Evolutionary conservation across 2,797 vertebrate species (phyloP).

Genomic region (Typhlichthys subterraneus): DNA sequence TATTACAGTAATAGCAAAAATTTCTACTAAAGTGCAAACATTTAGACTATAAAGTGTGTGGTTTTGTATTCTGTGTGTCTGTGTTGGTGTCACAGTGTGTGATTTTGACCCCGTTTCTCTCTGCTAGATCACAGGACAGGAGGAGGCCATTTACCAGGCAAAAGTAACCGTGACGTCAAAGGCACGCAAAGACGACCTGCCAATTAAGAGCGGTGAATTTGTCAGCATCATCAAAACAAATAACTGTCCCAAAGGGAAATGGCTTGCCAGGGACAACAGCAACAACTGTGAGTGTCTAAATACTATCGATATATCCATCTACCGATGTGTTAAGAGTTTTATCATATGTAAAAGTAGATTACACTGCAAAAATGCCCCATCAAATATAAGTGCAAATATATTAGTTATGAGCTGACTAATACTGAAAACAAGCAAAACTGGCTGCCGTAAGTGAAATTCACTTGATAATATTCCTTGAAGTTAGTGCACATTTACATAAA

Average conservation of each 20-base stretch:
- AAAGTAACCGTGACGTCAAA: conserved; percentile 58
- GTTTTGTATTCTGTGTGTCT: neutral
- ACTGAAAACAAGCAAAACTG: too few relatives aligned
- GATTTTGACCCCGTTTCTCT: conserved; percentile 10
- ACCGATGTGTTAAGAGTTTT: too few relatives aligned
- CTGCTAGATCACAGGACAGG: conserved; percentile 76
- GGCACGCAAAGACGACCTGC: conserved; percentile 63
- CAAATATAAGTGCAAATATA: too few relatives aligned
- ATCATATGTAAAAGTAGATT: too few relatives aligned
- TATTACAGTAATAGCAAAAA: neutral
- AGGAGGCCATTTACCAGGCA: conserved; percentile 66
- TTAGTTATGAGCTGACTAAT: too few relatives aligned
- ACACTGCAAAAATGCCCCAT: too few relatives aligned
- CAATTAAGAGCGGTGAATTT: conserved; percentile 64
- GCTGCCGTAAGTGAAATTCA: too few relatives aligned
- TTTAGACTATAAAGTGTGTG: neutral
- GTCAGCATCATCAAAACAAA: conserved; percentile 69
- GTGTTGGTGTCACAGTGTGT: conserved; percentile 1
- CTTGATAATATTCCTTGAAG: too few relatives aligned
- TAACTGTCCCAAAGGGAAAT: conserved; percentile 70
- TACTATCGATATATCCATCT: neutral
- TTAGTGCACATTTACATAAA: too few relatives aligned
- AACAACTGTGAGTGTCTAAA: conserved; percentile 78
- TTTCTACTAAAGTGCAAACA: neutral
- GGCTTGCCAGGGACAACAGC: conserved; percentile 72